Conservation (phyloP, 2,113 vertebrate species). For the Tetrax tetrax region DNA sequence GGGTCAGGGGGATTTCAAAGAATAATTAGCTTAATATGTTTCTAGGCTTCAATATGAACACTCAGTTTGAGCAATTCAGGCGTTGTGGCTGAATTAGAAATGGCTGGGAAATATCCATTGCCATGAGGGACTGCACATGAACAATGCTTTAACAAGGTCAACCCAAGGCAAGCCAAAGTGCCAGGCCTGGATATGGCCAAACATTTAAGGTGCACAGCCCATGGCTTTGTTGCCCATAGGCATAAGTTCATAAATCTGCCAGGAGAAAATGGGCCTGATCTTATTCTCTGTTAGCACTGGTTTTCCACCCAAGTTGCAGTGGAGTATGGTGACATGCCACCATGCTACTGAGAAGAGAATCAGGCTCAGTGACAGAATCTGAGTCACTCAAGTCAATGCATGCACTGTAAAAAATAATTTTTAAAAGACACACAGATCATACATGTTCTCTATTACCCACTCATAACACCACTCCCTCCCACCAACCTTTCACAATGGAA, state of each 20-base stretch:
- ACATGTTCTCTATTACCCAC: background rate
- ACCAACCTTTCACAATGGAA: background rate
- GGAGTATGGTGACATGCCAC: background rate
- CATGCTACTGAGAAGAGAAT: background rate
- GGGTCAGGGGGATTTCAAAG: background rate
- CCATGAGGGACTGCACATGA: background rate
- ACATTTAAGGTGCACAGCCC: background rate
- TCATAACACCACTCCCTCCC: background rate
- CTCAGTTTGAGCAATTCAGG: background rate
- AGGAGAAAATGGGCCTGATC: background rate
- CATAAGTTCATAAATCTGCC: background rate
- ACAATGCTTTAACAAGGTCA: background rate
- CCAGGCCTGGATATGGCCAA: background rate
- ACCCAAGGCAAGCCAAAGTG: background rate
- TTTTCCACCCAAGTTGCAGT: background rate
- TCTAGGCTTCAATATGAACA: slow-evolving; percentile 12
- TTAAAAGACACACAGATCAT: background rate
- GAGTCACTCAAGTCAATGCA: background rate
- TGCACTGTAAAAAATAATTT: background rate
- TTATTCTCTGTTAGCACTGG: background rate
- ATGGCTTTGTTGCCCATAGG: background rate
- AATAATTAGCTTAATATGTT: slow-evolving; percentile 58
- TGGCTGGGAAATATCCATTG: background rate
- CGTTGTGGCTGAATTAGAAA: slow-evolving; percentile 22
- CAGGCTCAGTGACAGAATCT: background rate